Evolutionary conservation across 2,797 vertebrate genomes (phyloP).

Genomic region (Atherinosoma microstoma): DNA sequence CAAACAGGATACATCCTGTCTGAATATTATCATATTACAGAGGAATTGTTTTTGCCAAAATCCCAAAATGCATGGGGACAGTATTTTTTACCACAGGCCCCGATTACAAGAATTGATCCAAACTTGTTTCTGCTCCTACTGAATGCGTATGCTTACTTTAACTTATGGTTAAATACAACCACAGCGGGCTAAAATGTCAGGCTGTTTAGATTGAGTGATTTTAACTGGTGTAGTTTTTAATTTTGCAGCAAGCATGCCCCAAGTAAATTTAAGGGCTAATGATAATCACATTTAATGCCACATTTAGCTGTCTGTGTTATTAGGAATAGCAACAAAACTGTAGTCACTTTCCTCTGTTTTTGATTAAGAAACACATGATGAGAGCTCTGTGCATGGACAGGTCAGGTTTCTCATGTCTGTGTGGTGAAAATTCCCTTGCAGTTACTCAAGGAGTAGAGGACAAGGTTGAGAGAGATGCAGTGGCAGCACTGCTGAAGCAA

Average conservation of each 20-base stretch:
- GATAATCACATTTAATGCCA: background rate
- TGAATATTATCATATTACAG: background rate
- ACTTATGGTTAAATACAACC: no score
- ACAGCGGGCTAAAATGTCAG: background rate
- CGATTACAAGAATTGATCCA: no score
- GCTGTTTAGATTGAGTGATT: constrained; percentile 14
- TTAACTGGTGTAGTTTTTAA: constrained; percentile 47
- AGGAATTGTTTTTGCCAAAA: background rate
- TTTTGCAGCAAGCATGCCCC: constrained; percentile 18
- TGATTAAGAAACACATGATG: constrained; percentile 56
- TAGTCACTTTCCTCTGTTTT: constrained; percentile 28
- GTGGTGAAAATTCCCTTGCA: constrained; percentile 57
- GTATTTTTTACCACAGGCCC: no score
- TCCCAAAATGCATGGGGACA: no score
- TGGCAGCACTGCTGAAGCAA: constrained; percentile 77
- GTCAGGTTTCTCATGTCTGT: constrained; percentile 44
- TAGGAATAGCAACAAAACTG: constrained; percentile 38
- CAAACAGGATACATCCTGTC: background rate
- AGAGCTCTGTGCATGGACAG: constrained; percentile 30
- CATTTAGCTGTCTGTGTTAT: constrained; percentile 14
- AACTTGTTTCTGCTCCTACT: no score
- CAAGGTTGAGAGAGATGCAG: constrained; percentile 80
- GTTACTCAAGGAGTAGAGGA: constrained; percentile 77
- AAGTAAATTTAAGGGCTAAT: constrained; percentile 12
- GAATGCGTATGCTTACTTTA: no score